Evolutionary conservation across 2,113 vertebrate genomes (phyloP), one percentile per base, ranked within the genome.

Genomic region (Opisthocomus hoazin): DNA sequence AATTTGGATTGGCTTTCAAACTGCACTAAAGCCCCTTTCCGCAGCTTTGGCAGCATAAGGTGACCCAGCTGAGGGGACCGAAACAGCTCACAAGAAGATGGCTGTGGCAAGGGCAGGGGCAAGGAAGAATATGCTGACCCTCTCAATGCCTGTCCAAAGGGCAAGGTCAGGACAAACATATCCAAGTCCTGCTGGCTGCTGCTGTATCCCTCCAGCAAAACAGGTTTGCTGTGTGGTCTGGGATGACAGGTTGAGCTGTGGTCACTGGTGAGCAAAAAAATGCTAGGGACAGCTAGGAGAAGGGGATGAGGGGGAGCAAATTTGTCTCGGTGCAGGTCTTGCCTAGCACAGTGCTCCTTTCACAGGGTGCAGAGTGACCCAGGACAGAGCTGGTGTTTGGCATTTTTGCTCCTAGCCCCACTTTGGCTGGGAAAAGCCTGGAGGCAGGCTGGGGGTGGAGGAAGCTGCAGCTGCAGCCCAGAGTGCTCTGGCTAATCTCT

Each of bases 401-500:
- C 45, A 43, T 27, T 71, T 94, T 89, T 82, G 39, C 18, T 74
- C 9, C 21, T n/a, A 54, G 48, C 16, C 56, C 39, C 21, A 9
- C 4, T 84, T 60, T 3, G 57, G 6, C 53, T 79, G 74, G 61
- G 77, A 89, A 86, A 86, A 61, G 45, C 88, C 77, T 64, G 65
- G 26, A 87, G 91, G 37, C 45, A 85, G 48, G 23, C 77, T 94
- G 61, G n/a, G 68, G 27, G 7, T 53, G 41, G 37, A 95, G 45
- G 63, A 91, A 82, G 57, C 45, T 58, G 61, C 56, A 89, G 71
- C 56, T 77, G 86, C 60, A 60, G 26, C 48, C 29, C 6, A 5
- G 50, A 61, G 50, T 50, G 54, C 45, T 91, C 94, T 94, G 89
- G 57, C n/a, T 92, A 73, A 95, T 92, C 61, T 96, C 93, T 88